Percentiles rank a stretch among this genome's conserved stretches.
phyloP scores from a whole-genome alignment of 2,113 vertebrate genomes.

The Mustelus asterias region DNA sequence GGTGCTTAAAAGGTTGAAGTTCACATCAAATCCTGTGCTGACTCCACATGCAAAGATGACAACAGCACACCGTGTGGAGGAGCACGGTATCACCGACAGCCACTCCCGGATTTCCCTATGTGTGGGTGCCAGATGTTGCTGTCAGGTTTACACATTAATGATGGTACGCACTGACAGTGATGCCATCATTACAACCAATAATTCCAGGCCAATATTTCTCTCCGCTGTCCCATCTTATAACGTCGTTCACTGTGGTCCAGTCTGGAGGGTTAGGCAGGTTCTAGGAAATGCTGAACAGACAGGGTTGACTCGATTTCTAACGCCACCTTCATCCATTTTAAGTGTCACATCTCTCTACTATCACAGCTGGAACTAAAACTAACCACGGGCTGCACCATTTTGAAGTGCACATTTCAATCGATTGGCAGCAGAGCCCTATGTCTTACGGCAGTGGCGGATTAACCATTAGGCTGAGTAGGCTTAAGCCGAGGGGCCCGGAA shows the following conservation, averaged over 20 bases:
- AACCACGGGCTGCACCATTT: not conserved
- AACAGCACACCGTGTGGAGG: not conserved
- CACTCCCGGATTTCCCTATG: not conserved
- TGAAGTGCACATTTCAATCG: not conserved
- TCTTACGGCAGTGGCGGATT: too few relatives aligned
- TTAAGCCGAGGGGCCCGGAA: too few relatives aligned
- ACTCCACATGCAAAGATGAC: too few relatives aligned
- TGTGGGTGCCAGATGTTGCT: too few relatives aligned
- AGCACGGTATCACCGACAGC: not conserved
- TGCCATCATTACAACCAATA: too few relatives aligned
- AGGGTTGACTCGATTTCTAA: not conserved
- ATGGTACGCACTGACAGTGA: too few relatives aligned
- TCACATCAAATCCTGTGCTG: too few relatives aligned
- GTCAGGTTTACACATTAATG: too few relatives aligned
- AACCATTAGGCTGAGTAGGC: too few relatives aligned
- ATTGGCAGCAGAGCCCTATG: not conserved
- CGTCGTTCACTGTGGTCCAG: not conserved
- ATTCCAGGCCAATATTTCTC: not conserved
- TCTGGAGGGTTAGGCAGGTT: not conserved
- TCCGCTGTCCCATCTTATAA: not conserved
- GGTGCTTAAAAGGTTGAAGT: too few relatives aligned
- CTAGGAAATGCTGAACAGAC: not conserved
- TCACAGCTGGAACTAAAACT: not conserved
- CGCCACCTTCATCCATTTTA: not conserved
- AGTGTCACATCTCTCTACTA: not conserved